These are phyloP conservation scores for Cricetomys ansorgei DNA, from an alignment of 2,113 vertebrate species.

Conservation along the genomic window DNA sequence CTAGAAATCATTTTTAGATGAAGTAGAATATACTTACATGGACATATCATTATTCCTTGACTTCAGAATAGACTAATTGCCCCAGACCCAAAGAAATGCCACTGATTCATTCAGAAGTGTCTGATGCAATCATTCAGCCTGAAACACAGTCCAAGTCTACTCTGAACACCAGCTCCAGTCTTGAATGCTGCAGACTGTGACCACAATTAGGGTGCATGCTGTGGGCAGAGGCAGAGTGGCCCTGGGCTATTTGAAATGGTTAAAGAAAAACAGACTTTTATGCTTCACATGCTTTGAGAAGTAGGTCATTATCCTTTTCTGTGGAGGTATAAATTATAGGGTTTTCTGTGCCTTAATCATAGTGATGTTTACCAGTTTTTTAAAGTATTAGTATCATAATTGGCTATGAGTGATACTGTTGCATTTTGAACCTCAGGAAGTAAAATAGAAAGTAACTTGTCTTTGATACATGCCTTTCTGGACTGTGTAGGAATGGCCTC, in stretches of 20 bases:
- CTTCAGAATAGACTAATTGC: background rate
- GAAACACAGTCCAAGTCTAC: accelerated
- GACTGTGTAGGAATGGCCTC: background rate
- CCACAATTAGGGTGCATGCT: background rate
- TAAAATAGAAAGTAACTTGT: background rate
- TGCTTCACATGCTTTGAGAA: background rate
- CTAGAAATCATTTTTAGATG: background rate
- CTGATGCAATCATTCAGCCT: background rate
- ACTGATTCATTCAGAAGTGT: background rate
- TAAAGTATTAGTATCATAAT: conserved; percentile 38
- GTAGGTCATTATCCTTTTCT: conserved; percentile 9
- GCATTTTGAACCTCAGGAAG: conserved; percentile 46
- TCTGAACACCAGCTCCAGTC: background rate
- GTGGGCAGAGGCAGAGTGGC: background rate
- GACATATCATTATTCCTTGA: background rate
- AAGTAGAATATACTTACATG: background rate
- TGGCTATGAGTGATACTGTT: background rate
- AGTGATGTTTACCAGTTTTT: conserved; percentile 41
- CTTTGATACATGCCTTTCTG: background rate
- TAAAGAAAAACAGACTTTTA: background rate
- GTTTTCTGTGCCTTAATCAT: conserved; percentile 26
- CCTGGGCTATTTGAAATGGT: background rate
- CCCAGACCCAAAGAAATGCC: background rate
- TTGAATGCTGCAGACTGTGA: accelerated
- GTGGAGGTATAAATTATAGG: conserved; percentile 47